Percentiles rank a stretch among this genome's conserved stretches.
phyloP scores from a whole-genome alignment of 2,113 vertebrate species.

The Dolichallabes microphthalmus region DNA sequence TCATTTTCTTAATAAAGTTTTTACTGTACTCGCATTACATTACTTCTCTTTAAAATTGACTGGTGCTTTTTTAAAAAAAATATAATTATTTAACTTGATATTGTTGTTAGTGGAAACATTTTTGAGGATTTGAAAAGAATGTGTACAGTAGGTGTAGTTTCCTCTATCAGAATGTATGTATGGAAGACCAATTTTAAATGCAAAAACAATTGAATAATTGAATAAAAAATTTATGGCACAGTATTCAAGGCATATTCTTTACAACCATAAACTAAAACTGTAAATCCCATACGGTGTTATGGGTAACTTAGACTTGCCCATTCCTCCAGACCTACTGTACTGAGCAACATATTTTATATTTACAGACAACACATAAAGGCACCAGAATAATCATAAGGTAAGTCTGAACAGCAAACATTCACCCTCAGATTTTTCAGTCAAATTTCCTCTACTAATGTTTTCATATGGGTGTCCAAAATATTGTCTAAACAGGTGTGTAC shows the following conservation, averaged over 20 bases:
- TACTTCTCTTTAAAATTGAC: background rate
- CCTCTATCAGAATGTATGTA: background rate
- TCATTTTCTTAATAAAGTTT: constrained; percentile 77
- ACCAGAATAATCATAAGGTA: constrained; percentile 40
- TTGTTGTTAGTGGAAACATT: background rate
- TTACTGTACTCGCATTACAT: constrained; percentile 36
- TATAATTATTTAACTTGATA: background rate
- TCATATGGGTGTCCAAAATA: constrained; percentile 36
- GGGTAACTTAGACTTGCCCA: background rate
- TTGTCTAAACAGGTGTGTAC: constrained; percentile 16
- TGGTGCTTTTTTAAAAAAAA: background rate
- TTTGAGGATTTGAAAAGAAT: constrained; percentile 4
- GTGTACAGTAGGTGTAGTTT: constrained; percentile 11
- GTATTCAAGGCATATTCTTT: background rate
- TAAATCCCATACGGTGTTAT: background rate
- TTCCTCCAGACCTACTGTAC: constrained; percentile 16
- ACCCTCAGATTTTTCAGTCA: constrained; percentile 29
- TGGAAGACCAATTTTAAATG: background rate
- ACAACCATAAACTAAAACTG: constrained; percentile 12
- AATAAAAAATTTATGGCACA: constrained; percentile 1
- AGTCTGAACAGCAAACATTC: constrained; percentile 47
- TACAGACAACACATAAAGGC: constrained; percentile 49
- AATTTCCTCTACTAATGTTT: constrained; percentile 33
- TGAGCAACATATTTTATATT: constrained; percentile 43
- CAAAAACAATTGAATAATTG: background rate